Conservation (phyloP, 2,888 invertebrate genomes). For the Agrochola lychnidis region DNA sequence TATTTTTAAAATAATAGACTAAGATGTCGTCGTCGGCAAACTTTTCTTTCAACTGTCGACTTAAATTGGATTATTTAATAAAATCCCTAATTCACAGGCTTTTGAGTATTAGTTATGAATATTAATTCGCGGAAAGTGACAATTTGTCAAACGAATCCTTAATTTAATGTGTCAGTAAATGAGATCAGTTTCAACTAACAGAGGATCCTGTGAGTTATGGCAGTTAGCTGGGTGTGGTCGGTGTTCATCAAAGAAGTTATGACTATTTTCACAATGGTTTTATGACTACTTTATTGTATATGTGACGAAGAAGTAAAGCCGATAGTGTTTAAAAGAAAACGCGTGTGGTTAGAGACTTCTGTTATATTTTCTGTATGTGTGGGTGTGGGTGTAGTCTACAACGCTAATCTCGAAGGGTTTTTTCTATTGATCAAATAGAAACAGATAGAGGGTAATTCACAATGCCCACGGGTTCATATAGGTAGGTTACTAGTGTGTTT, state of each 20-base stretch:
- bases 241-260: not conserved
- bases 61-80: conserved; percentile 33
- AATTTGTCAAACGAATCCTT: conserved; percentile 30
- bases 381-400: too few relatives aligned
- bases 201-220: conserved; percentile 2
- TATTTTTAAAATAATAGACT: not conserved
- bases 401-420: not conserved
- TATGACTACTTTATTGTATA: not conserved
- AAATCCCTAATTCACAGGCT: conserved; percentile 32
- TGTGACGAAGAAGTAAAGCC: too few relatives aligned
- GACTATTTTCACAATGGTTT: not conserved
- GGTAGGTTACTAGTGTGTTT: too few relatives aligned
- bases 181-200: conserved; percentile 15
- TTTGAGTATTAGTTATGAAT: conserved; percentile 27
- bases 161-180: conserved; percentile 11
- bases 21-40: not conserved
- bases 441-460: not conserved
- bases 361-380: not conserved
- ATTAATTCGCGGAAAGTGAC: conserved; percentile 31
- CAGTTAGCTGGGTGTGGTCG: conserved; percentile 17
- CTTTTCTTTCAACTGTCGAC: conserved; percentile 15
- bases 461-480: not conserved
- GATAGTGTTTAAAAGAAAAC: not conserved
- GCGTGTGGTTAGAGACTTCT: not conserved
- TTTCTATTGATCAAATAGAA: not conserved